Base-by-base conservation (phyloP, 2,888 invertebrate genomes). In the Papilio gigon region DNA sequence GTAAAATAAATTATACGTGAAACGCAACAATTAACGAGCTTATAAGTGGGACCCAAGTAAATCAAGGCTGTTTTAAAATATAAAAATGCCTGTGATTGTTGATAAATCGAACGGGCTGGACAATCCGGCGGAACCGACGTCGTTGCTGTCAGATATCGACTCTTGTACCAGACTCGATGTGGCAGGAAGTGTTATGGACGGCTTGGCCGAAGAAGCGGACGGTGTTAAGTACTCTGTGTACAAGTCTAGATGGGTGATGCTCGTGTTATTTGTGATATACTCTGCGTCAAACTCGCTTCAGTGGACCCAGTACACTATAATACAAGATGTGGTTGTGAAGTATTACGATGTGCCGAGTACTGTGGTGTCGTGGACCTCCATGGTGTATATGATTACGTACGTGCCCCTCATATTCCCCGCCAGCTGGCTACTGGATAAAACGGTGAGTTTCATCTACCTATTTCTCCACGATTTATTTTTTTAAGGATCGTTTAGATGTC, bases 401-500 rank as follows among this genome's bases (percentile, higher is more conserved):
- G 97, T 99, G 84, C 98, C 99, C 6, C 94, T 99, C 76, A 98
- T 99, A 82, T 97, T 99, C 81, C 99, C 99, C 1, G 99, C 96
- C 17, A 98, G 98, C 84, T 99, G 97, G 95, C 93, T 99, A 66
- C 93, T 99, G 78, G 97, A 99, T 84, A 97, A 95, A 92, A 95
- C 95, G 93, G 99, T 97, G 85, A 95, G 96, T 93, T 59, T 20
- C 71, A 0, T 47, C 75, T 22, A 4, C 22, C n/a, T 76, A 68
- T 65, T 42, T 30, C n/a, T 30, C 4, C 12, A 12, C 17, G 56
- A 22, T 25, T 27, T 4, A 8, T 27, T 56, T 56, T 56, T 8
- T 47, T 22, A 17, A 47, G 11, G 37, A 12, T 14, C 14, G 12
- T 1, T 37, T n/a, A n/a, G n/a, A n/a, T n/a, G n/a, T n/a, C n/a